Base-by-base conservation (phyloP, 2,888 invertebrate genomes). In the Drosophila buzzatii region DNA sequence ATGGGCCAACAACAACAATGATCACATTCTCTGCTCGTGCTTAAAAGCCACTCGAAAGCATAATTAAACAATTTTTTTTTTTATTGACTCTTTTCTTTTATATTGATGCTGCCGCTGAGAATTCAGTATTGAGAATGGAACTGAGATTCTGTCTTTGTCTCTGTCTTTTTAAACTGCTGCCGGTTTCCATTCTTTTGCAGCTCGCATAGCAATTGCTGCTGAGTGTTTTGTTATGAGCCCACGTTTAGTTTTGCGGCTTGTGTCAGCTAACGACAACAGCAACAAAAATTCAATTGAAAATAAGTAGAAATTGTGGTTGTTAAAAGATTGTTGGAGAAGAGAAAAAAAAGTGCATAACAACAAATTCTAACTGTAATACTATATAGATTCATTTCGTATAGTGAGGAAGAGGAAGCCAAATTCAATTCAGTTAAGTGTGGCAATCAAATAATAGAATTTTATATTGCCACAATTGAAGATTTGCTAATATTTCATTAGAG, bases 51-150 rank as follows among this genome's bases (percentile, higher is more conserved):
- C 83, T 84, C 81, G 83, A 88, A 84, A 84, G 84, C 81, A 84
- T 84, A 84, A 84, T 89, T 84, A 89, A 84, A 84, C 89, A 89
- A 86, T 27, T 86, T 85, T 86, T 84, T 44, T 20, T 88, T 86
- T 89, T 85, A 86, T 85, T 85, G 85, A 89, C 84, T 86, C 81
- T 83, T 58, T 64, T 51, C 35, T 45, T 35, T 45, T 68, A 56
- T 83, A 84, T 84, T 79, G 86, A 86, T 84, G 89, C 86, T 84
- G 86, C 66, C 37, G 56, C 35, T 49, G 59, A 41, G 45, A 2
- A 76, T 52, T 37, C 39, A 45, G 31, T n/a, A 58, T 45, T 61
- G 55, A 52, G 72, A 72, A 72, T 72, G 76, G 64, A 51, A 73
- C 69, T 71, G 65, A 41, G 66, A 66, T 47, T 65, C 27, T 27